Evolutionary conservation across 2,113 vertebrate species (phyloP).

Genomic region (Neolamprologus caudopunctatus): DNA sequence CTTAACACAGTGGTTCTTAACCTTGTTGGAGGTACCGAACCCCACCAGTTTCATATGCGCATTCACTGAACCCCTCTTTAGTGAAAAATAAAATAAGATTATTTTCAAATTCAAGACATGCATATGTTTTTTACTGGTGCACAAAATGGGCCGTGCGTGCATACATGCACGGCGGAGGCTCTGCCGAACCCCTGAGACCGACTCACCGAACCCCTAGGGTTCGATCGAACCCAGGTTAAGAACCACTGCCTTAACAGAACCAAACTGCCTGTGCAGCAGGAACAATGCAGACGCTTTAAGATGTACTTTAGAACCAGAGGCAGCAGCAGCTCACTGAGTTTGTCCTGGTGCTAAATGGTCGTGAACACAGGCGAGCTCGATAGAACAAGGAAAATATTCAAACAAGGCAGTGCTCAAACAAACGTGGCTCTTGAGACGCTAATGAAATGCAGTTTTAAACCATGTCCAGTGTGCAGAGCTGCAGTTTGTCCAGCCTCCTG

Average conservation of each 20-base stretch:
- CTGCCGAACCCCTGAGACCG: too few relatives aligned
- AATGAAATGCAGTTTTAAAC: background rate
- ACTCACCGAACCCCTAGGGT: too few relatives aligned
- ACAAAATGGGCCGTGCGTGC: too few relatives aligned
- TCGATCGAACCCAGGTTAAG: too few relatives aligned
- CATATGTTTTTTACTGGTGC: too few relatives aligned
- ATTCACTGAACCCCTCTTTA: too few relatives aligned
- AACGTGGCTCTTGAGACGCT: background rate
- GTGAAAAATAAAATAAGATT: too few relatives aligned
- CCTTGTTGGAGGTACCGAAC: too few relatives aligned
- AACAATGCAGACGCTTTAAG: background rate
- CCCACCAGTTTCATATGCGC: too few relatives aligned
- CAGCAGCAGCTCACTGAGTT: background rate
- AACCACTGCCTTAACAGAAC: background rate
- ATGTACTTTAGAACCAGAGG: slow-evolving; percentile 15
- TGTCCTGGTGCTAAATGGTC: background rate
- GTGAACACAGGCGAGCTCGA: background rate
- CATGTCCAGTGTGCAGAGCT: background rate
- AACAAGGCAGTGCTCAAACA: background rate
- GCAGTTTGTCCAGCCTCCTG: background rate
- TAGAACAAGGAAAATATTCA: background rate
- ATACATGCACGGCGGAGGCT: too few relatives aligned
- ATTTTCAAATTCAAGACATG: too few relatives aligned
- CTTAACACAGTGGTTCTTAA: background rate
- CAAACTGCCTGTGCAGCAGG: background rate